A percentile compares a stretch with the other conserved stretches of the same genome.
These are phyloP conservation scores for Halichoeres trimaculatus DNA, from an alignment of 2,113 vertebrate species.

Conservation along the genomic window DNA sequence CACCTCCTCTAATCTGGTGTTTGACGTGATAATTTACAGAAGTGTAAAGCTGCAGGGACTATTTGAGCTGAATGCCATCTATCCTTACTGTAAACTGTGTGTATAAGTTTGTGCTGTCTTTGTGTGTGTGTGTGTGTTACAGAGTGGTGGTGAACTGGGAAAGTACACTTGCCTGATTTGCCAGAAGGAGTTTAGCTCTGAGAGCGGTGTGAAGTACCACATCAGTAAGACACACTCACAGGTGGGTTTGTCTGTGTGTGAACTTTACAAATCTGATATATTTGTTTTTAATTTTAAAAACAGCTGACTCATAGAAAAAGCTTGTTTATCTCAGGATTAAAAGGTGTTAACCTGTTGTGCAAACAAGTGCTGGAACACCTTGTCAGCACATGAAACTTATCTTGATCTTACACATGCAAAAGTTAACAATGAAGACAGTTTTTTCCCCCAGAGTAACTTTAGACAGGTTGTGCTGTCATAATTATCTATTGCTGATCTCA, in stretches of 20 bases:
- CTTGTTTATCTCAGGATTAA: no score
- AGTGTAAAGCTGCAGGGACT: not conserved
- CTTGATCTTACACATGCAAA: no score
- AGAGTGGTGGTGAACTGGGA: slow-evolving; percentile 92
- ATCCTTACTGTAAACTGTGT: not conserved
- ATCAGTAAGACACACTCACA: slow-evolving; percentile 97
- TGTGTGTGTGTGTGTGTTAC: slow-evolving; percentile 62
- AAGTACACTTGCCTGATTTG: slow-evolving; percentile 96
- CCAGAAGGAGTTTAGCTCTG: slow-evolving; percentile 97
- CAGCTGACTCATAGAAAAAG: no score
- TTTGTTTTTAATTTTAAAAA: no score
- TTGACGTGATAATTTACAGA: not conserved
- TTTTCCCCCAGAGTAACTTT: no score
- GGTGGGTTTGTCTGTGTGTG: slow-evolving; percentile 82
- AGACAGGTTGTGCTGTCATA: not conserved
- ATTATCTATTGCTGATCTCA: not conserved
- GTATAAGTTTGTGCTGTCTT: not conserved
- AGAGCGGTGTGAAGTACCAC: slow-evolving; percentile 98
- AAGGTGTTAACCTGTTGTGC: no score
- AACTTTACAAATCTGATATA: not conserved
- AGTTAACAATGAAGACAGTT: no score
- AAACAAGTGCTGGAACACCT: no score
- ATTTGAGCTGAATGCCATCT: not conserved
- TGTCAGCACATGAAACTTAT: no score
- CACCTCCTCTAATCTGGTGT: not conserved